Conservation (phyloP, 1,140 invertebrate genomes). For the Meloidogyne floridensis region DNA sequence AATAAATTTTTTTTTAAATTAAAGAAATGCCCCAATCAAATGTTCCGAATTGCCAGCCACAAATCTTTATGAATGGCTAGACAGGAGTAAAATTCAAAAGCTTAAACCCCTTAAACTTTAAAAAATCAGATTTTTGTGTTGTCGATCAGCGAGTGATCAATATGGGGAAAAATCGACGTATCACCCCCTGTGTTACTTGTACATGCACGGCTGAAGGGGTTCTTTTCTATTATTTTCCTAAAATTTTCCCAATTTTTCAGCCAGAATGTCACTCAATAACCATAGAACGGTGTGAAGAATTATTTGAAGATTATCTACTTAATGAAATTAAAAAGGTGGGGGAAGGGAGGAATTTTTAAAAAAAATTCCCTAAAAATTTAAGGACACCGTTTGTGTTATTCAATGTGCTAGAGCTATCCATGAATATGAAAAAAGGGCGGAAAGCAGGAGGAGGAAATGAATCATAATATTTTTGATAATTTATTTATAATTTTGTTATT, state of each 20-base stretch:
- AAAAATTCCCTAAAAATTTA: constrained; percentile 25
- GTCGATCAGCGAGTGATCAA: constrained; percentile 67
- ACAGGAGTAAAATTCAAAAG: constrained; percentile 48
- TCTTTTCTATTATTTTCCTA: constrained; percentile 18
- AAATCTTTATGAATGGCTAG: constrained; percentile 59
- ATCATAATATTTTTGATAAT: background rate
- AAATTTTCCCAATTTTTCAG: constrained; percentile 45
- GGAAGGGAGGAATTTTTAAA: constrained; percentile 17
- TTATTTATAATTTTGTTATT: background rate
- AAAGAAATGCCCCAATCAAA: constrained; percentile 59
- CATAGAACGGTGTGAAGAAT: constrained; percentile 55
- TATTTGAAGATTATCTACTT: constrained; percentile 51
- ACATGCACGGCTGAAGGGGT: constrained; percentile 73
- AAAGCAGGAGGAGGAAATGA: background rate
- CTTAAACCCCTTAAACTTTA: background rate
- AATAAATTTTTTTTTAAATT: constrained; percentile 24
- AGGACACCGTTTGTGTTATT: constrained; percentile 63
- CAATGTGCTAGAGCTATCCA: constrained; percentile 51
- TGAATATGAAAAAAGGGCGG: constrained; percentile 20
- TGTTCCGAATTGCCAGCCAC: constrained; percentile 54
- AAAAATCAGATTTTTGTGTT: constrained; percentile 61
- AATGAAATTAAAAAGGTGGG: constrained; percentile 54
- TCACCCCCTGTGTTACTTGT: constrained; percentile 72
- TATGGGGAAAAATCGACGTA: constrained; percentile 69
- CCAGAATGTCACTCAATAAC: constrained; percentile 63